Evolutionary conservation across 1,140 invertebrate species (phyloP), one percentile per base, ranked within the genome.

Genomic region (Drosophila repleta): DNA sequence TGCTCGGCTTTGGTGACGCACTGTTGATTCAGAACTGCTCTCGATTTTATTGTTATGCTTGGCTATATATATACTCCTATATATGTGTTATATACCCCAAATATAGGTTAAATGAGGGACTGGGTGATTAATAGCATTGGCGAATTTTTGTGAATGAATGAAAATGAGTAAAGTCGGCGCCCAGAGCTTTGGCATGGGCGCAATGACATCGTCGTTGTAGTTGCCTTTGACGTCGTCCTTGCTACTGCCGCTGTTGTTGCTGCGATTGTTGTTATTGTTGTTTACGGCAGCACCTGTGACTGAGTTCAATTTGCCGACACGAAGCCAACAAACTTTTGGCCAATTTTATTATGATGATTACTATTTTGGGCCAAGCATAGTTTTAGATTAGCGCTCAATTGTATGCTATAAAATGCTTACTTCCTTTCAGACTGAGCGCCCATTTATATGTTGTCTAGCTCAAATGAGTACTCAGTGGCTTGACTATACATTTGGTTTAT

Each of bases 101-200:
- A 32, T 2, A n/a, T 17, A 3, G 8, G 46, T 52, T 24, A 39
- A 20, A 41, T 43, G 35, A 15, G 55, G 52, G 13, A 17, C 49
- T 24, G 20, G n/a, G 29, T 84, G 82, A 84, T 84, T 84, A 84
- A 84, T 84, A 84, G 74, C 43, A 62, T 57, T 77, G 60, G 69
- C 64, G 35, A 87, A 74, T 74, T 85, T 80, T 84, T 87, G 74
- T 85, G 81, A 85, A 85, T 83, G 79, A 83, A 83, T 74, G 61
- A 83, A 69, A 73, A 65, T 72, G 51, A 45, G 56, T 18, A 49
- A 32, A 53, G 46, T 46, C 56, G 79, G 65, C 79, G 72, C 65
- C 48, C 66, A 29, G 21, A 7, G 24, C 18, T 21, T 53, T 69
- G 73, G 82, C 77, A 78, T 81, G 74, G 77, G 58, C 43, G 55